Conservation (phyloP, 2,797 vertebrate species). For the Notamacropus eugenii region DNA sequence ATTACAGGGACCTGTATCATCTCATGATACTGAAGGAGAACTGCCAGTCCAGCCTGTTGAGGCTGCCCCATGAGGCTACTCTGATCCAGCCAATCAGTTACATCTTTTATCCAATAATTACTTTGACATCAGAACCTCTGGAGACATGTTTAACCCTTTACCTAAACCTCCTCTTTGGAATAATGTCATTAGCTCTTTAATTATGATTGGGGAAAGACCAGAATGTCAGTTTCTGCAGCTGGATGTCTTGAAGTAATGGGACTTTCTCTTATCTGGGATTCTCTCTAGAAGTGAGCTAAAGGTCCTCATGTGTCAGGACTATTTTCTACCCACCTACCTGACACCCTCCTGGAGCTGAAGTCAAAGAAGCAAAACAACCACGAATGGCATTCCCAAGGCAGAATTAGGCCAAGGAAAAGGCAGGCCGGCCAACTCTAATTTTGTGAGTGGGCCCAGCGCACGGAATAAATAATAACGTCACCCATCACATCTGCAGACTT, state of each 20-base stretch:
- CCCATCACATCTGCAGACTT: background rate
- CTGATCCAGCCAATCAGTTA: constrained; percentile 15
- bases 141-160: background rate
- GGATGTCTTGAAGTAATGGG: background rate
- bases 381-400: background rate
- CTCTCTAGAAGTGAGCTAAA: background rate
- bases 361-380: background rate
- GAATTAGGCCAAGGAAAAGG: background rate
- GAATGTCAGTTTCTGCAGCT: background rate
- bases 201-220: background rate
- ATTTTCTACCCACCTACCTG: background rate
- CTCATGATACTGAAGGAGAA: background rate
- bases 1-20: background rate
- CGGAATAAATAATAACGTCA: background rate
- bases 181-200: background rate
- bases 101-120: background rate
- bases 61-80: background rate
- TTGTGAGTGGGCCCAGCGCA: background rate
- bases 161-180: background rate
- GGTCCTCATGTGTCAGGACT: background rate
- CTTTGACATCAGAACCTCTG: background rate
- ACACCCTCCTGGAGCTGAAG: background rate
- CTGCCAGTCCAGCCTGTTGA: background rate
- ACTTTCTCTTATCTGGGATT: background rate
- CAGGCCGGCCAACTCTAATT: background rate